Evolutionary conservation across 2,888 invertebrate species (phyloP).

Genomic region (Heliconius cydno): DNA sequence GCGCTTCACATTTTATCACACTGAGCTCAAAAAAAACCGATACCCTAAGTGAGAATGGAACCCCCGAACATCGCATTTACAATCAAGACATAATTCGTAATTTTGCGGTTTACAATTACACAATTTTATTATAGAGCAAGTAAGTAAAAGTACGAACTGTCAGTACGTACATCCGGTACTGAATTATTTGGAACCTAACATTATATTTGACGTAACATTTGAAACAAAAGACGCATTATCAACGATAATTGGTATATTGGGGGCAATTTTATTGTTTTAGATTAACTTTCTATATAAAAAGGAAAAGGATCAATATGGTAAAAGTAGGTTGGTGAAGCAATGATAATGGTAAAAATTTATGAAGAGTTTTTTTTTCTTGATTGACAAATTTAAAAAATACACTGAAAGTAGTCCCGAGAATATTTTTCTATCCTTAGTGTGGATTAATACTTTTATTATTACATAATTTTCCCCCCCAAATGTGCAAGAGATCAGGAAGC

Average conservation of each 20-base stretch:
- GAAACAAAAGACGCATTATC: conserved; percentile 3
- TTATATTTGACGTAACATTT: conserved; percentile 7
- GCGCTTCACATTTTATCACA: too few relatives aligned
- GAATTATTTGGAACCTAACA: conserved; percentile 28
- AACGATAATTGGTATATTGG: background rate
- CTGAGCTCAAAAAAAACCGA: too few relatives aligned
- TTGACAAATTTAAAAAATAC: too few relatives aligned
- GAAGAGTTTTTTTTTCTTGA: too few relatives aligned
- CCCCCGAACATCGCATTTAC: background rate
- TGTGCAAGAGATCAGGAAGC: too few relatives aligned
- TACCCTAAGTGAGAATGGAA: background rate
- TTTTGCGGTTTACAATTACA: conserved; percentile 36
- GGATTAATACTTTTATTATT: too few relatives aligned
- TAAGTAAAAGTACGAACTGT: background rate
- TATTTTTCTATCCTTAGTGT: too few relatives aligned
- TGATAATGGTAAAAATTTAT: background rate
- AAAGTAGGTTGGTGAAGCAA: background rate
- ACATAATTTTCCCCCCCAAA: too few relatives aligned
- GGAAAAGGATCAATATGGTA: background rate
- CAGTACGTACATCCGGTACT: conserved; percentile 36
- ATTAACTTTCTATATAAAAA: background rate
- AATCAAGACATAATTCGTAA: conserved; percentile 11
- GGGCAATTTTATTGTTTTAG: background rate
- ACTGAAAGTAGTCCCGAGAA: too few relatives aligned
- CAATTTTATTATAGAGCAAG: conserved; percentile 26